Conservation (phyloP, 1,140 invertebrate species). For the Eubasilissa regina region DNA sequence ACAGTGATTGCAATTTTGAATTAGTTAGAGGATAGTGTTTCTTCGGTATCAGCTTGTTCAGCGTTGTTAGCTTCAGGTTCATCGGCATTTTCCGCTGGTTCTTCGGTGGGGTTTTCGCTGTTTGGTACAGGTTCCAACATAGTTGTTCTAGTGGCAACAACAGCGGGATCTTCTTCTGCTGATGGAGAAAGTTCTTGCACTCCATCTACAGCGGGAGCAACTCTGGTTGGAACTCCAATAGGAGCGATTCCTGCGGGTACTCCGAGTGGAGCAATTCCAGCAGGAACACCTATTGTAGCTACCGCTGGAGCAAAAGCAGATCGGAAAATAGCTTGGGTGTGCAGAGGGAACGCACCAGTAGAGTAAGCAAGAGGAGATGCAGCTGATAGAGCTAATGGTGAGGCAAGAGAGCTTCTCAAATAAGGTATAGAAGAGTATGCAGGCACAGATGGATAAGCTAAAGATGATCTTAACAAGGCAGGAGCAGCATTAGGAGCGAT, state of each 20-base stretch:
- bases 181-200: constrained; percentile 4
- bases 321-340: constrained; percentile 39
- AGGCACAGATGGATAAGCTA: constrained; percentile 61
- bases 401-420: constrained; percentile 9
- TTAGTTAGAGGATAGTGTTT: not conserved
- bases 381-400: constrained; percentile 25
- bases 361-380: constrained; percentile 23
- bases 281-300: constrained; percentile 18
- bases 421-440: constrained; percentile 62
- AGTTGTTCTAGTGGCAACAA: not conserved
- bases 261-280: constrained; percentile 19
- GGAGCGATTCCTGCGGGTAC: constrained; percentile 1
- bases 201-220: constrained; percentile 1
- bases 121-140: constrained; percentile 22
- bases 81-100: not conserved
- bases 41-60: not conserved
- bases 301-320: constrained; percentile 20
- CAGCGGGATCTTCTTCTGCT: constrained; percentile 13
- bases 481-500: constrained; percentile 51
- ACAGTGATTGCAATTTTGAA: not conserved
- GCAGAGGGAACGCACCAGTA: constrained; percentile 9
- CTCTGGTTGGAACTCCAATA: constrained; percentile 13
- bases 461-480: constrained; percentile 60
- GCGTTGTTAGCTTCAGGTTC: constrained; percentile 5
- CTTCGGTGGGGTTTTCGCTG: not conserved